Evolutionary conservation across 2,797 vertebrate genomes (phyloP), one percentile per base, ranked within the genome.

Genomic region (Anniella stebbinsi): DNA sequence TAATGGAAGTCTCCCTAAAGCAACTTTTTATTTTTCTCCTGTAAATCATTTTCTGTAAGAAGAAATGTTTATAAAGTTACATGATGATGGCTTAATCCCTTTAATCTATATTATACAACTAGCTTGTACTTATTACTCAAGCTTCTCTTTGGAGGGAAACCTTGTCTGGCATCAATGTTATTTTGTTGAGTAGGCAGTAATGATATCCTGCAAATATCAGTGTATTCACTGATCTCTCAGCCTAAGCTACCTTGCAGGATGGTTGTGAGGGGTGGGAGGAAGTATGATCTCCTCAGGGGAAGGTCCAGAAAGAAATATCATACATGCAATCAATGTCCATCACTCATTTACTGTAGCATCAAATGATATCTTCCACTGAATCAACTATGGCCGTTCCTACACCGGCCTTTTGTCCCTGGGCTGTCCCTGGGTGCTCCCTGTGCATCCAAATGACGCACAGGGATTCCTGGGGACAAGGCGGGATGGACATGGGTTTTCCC

Each of bases 41-140:
- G 5, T 51, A 76, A 90, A 87, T 81, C 4, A 15, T 83, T 87
- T 83, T 45, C 80, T 21, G 1, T 33, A 51, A 66, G 30, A 82
- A 13, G 2, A 2, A 38, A 15, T 78, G 38, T 54, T 72, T 41
- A 1, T 81, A 45, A 81, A 4, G 21, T 80, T 83, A 28, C 48
- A 48, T 18, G 25, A 30, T 88, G 4, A 54, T 66, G 12, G 38
- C 13, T n/a, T 38, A 30, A 86, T 33, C 2, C 13, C 28, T 85
- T 77, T 93, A 90, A 90, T 83, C 17, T 76, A 78, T 91, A 92
- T 82, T 87, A 82, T 84, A 17, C 67, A 93, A 51, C 69, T 82
- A 75, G 30, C 2, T 1, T 6, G 38, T 69, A 36, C 76, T 91
- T 83, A 41, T 18, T 80, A 30, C 0, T 81, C 30, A 17, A 23